Evolutionary conservation across 2,113 vertebrate genomes (phyloP).

Genomic region (Panthera leo): DNA sequence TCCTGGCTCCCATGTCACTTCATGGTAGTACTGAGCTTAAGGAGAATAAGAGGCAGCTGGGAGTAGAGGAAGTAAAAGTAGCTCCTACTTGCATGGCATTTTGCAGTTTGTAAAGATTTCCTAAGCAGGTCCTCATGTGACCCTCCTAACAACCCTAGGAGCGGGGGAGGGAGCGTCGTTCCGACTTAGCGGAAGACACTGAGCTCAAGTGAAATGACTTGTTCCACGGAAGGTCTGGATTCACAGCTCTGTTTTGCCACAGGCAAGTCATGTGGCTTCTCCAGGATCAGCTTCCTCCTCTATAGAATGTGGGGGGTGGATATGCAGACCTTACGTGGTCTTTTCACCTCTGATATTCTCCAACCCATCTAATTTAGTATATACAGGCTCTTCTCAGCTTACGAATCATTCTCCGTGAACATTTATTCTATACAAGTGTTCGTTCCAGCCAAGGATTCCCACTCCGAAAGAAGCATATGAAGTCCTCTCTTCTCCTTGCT

Average conservation of each 20-base stretch:
- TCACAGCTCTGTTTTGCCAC: background rate
- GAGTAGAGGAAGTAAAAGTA: background rate
- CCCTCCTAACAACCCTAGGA: background rate
- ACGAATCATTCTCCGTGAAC: fast-evolving
- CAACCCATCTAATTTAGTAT: background rate
- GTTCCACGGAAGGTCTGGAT: background rate
- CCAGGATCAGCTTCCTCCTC: background rate
- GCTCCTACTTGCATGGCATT: background rate
- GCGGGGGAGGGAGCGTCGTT: background rate
- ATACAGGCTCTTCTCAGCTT: background rate
- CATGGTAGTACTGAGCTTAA: background rate
- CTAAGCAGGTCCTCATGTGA: background rate
- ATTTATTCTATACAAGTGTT: background rate
- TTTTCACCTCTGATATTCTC: background rate
- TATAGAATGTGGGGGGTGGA: background rate
- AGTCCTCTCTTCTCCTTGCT: background rate
- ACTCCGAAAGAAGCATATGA: background rate
- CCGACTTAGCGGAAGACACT: background rate
- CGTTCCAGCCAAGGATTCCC: background rate
- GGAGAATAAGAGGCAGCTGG: background rate
- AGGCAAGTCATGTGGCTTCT: background rate
- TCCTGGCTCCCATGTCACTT: background rate
- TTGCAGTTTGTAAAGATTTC: background rate
- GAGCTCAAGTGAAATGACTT: background rate
- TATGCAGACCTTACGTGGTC: background rate